Base-by-base conservation (phyloP, 2,888 invertebrate species). In the Diaperis boleti region DNA sequence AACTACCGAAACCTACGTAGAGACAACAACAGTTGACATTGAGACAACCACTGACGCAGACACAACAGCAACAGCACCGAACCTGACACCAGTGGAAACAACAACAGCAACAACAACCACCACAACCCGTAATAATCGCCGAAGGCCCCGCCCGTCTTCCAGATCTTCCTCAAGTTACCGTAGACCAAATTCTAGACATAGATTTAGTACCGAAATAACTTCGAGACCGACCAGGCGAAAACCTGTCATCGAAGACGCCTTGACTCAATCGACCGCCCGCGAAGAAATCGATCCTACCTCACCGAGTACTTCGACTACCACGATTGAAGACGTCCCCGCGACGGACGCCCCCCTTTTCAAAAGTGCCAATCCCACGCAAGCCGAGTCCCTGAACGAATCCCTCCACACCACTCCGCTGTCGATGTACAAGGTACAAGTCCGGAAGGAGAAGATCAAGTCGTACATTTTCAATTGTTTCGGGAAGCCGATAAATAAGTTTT, bases 401-500 rank as follows among this genome's bases (percentile, higher is more conserved):
- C 62, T 76, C 11, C 72, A 74, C 2, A 81, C 82, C 1, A 81
- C 81, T 1, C 80, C 81, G 1, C 62, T 80, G 8, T 73, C 78
- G 1, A 72, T 68, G 64, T 68, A 67, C 37, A 68, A 71, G 37
- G 33, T 85, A 82, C 73, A 82, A 80, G 61, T 85, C 33, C 70
- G 69, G 14, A 70, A 66, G 41, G 63, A 62, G 54, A 66, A 66
- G 42, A 37, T 62, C 26, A 73, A 73, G 39, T 68, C 72, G 1
- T 78, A 74, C 31, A 80, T 82, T 17, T 87, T 87, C 74, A 85
- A 84, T 65, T 87, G 87, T 70, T 79, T 85, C 44, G 83, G 84
- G 22, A 84, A 82, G 69, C 79, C 83, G 61, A 78, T 85, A 71
- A 83, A 86, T 68, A 81, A 81, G 61, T 87, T 86, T 74, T 86